Base-by-base conservation (phyloP, 2,113 vertebrate species). In the Vombatus ursinus region DNA sequence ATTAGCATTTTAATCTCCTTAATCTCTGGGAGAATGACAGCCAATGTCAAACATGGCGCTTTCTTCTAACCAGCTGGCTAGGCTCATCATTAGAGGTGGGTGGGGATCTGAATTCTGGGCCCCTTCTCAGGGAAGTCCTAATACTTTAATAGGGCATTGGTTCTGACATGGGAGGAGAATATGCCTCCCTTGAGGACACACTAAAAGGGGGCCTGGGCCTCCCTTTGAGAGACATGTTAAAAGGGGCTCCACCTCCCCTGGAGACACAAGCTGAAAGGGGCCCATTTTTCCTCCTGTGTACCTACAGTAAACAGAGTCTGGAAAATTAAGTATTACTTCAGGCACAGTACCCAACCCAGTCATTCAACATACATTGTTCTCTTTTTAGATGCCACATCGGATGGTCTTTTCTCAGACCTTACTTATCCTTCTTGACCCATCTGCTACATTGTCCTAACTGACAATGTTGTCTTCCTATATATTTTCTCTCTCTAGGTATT, bases 1-100 rank as follows among this genome's bases (percentile, higher is more conserved):
- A 95, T 93, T 96, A 97, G 94, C 31, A 93, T 57, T 95, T 94
- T 95, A 97, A 97, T 96, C 97, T 97, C 89, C 90, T 94, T 95
- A 95, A 97, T 95, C 94, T 94, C 91, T 48, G 37, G 61, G 94
- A 95, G 98, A 97, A 98, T 96, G 48, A 22, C 0, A 0, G 92
- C 93, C 37, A 93, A 95, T 91, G 96, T 95, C 94, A 97, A 97
- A 93, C 90, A 61, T 3, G 57, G 96, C 2, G 47, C 4, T 92
- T 89, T 93, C 92, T 48, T 51, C 92, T 0, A 0, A 93, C 49
- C 0, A 96, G 97, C 96, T 93, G 90, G 37, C 93, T 84, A 68
- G 95, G 94, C 52, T 94, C 94, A 50, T 84, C 50, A 93, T 61
- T 90, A 68, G 57, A 68, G 57, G 14, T 77, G 68, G 37, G 1